Conservation (phyloP, 2,113 vertebrate genomes). For the Paradisaea rubra region DNA sequence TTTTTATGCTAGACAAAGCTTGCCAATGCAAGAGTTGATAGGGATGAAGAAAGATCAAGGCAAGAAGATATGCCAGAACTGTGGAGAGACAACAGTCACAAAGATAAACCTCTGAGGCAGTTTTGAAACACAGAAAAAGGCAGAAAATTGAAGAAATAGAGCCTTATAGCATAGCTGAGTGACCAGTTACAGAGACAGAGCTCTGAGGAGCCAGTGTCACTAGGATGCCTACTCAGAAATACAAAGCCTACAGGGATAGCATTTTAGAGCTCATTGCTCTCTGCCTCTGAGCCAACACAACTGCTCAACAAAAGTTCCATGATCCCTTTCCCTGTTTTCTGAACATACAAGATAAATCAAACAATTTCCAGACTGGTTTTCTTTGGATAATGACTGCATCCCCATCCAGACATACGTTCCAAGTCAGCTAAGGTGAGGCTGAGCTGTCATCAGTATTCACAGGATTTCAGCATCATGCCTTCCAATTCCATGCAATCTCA, state of each 20-base stretch:
- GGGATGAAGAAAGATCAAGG: slow-evolving; percentile 46
- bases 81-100: background rate
- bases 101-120: background rate
- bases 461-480: background rate
- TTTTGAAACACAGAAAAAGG: background rate
- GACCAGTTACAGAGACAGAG: background rate
- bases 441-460: background rate
- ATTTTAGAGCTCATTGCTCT: background rate
- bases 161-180: background rate
- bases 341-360: fast-evolving
- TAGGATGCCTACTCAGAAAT: background rate
- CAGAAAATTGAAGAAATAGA: background rate
- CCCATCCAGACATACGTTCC: fast-evolving
- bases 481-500: background rate
- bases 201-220: background rate
- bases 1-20: background rate
- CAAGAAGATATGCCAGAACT: background rate
- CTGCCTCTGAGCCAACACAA: background rate
- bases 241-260: background rate
- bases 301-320: background rate
- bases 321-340: background rate
- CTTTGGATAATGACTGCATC: background rate
- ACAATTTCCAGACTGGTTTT: background rate
- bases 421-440: background rate
- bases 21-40: background rate